Percentiles rank a stretch among this genome's conserved stretches.
phyloP scores from a whole-genome alignment of 2,888 invertebrate genomes.

The Lymantria monacha region DNA sequence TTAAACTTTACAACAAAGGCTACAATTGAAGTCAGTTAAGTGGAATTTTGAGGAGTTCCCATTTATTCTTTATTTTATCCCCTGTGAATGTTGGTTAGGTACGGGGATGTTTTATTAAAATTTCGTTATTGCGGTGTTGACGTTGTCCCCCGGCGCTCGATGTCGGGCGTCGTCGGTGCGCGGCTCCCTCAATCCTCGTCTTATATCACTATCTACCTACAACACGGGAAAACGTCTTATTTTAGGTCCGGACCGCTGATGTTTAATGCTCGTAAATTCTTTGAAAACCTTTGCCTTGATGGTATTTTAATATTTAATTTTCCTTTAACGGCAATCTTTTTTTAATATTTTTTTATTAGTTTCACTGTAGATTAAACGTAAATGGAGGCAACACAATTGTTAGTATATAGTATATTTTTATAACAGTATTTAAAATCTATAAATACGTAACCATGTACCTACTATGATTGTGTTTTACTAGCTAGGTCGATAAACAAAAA shows the following conservation, averaged over 20 bases:
- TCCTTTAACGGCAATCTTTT: constrained; percentile 55
- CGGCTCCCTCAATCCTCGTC: constrained; percentile 3
- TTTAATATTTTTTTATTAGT: constrained; percentile 36
- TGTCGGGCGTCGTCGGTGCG: constrained; percentile 5
- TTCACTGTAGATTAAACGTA: too few species aligned
- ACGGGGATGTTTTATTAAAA: constrained; percentile 67
- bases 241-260: constrained; percentile 47
- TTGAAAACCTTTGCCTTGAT: constrained; percentile 62
- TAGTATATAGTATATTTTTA: too few species aligned
- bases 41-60: constrained; percentile 48
- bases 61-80: constrained; percentile 52
- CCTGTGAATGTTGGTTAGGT: constrained; percentile 39
- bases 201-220: constrained; percentile 5
- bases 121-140: constrained; percentile 65
- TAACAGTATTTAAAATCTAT: too few species aligned
- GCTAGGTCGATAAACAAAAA: too few species aligned
- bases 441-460: too few species aligned
- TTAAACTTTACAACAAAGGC: constrained; percentile 50
- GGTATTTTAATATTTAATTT: constrained; percentile 77
- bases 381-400: too few species aligned
- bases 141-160: constrained; percentile 32
- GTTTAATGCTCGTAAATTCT: constrained; percentile 68
- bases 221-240: constrained; percentile 46
- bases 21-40: constrained; percentile 51
- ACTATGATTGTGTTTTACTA: too few species aligned